Percentiles rank a stretch among this genome's conserved stretches.
These are phyloP conservation scores for Galeopterus variegatus DNA, from an alignment of 2,113 vertebrate genomes.

Conservation along the genomic window DNA sequence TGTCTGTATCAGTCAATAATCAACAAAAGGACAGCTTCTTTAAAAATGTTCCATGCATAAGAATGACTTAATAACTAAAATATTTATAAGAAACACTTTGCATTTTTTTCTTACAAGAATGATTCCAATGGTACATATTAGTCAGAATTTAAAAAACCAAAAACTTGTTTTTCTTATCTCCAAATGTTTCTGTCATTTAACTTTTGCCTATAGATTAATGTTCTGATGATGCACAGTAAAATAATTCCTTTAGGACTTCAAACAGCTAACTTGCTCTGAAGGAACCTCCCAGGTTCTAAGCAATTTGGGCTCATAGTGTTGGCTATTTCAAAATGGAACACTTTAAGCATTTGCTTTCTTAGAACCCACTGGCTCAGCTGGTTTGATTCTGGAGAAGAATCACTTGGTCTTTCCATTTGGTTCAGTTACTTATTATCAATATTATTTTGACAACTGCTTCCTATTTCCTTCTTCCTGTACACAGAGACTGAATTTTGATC, in stretches of 20 bases:
- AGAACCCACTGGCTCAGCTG: neutral
- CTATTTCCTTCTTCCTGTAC: slow-evolving; percentile 13
- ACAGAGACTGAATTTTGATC: neutral
- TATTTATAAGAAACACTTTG: slow-evolving; percentile 60
- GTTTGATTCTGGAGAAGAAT: neutral
- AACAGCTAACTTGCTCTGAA: neutral
- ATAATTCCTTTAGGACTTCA: neutral
- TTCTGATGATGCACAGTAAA: neutral
- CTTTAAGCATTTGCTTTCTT: slow-evolving; percentile 46
- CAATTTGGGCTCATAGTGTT: neutral
- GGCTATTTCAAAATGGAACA: neutral
- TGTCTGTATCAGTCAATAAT: neutral
- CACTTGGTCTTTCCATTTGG: neutral
- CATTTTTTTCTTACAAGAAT: slow-evolving; percentile 73
- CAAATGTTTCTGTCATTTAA: slow-evolving; percentile 50
- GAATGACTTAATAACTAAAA: slow-evolving; percentile 62
- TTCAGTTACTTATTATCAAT: neutral
- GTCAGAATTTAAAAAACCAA: slow-evolving; percentile 28
- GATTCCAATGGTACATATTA: slow-evolving; percentile 46
- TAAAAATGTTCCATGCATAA: slow-evolving; percentile 33
- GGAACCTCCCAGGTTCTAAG: neutral
- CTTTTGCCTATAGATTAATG: neutral
- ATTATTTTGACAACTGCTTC: slow-evolving; percentile 56
- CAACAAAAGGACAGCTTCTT: slow-evolving; percentile 26
- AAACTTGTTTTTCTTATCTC: slow-evolving; percentile 44